phyloP scores from a whole-genome alignment of 2,797 vertebrate species.

The Holocentrus rufus region DNA sequence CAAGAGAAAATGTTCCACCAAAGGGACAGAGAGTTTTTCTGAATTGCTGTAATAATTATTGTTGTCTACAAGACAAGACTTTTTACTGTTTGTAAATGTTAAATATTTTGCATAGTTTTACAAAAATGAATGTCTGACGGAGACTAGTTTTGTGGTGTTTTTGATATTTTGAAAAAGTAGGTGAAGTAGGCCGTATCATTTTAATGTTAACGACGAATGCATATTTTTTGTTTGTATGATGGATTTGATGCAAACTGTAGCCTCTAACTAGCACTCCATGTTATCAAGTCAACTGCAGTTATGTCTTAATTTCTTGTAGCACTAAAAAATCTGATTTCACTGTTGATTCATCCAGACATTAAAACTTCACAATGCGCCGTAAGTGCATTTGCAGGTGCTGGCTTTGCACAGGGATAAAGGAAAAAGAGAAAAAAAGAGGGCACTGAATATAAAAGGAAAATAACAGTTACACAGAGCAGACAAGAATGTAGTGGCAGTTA shows the following conservation, averaged over 20 bases:
- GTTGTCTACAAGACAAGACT: slow-evolving; percentile 69
- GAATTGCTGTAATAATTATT: slow-evolving; percentile 73
- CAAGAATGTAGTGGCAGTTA: too few species aligned
- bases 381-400: slow-evolving; percentile 28
- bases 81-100: slow-evolving; percentile 83
- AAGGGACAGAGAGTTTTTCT: slow-evolving; percentile 47
- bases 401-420: background rate
- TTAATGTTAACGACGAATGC: slow-evolving; percentile 59
- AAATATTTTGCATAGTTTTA: slow-evolving; percentile 81
- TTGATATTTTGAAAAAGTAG: slow-evolving; percentile 77
- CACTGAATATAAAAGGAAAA: background rate
- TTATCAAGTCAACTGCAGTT: slow-evolving; percentile 20
- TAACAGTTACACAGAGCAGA: background rate
- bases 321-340: background rate
- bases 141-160: slow-evolving; percentile 80
- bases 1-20: slow-evolving; percentile 60
- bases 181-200: slow-evolving; percentile 57
- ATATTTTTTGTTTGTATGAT: slow-evolving; percentile 50
- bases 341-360: slow-evolving; percentile 20
- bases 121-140: slow-evolving; percentile 76
- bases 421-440: background rate
- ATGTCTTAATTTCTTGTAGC: slow-evolving; percentile 43
- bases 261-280: slow-evolving; percentile 20
- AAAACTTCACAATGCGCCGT: slow-evolving; percentile 28
- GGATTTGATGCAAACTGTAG: slow-evolving; percentile 31